Conservation (phyloP, 1,140 invertebrate species). For the Tyrophagus putrescentiae region DNA sequence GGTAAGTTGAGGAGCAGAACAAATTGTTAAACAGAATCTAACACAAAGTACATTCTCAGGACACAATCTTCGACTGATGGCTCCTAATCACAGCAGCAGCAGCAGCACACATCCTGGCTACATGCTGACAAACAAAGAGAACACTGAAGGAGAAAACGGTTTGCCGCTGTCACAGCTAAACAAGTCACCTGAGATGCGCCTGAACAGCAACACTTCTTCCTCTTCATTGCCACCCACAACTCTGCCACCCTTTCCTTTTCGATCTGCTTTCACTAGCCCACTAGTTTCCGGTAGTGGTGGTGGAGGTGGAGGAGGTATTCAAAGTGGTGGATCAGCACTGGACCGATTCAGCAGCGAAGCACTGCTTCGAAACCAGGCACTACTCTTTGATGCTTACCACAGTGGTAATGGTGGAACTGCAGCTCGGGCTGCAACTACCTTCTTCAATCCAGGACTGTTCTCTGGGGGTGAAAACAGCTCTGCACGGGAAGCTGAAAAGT, state of each 20-base stretch:
- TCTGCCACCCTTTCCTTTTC: background rate
- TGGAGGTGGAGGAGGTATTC: too few relatives aligned
- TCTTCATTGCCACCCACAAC: background rate
- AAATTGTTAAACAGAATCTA: too few relatives aligned
- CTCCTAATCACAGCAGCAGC: background rate
- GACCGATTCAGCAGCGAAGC: constrained; percentile 9
- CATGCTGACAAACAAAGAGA: background rate
- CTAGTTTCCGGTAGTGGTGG: too few relatives aligned
- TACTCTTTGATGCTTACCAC: constrained; percentile 9
- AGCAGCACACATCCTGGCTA: background rate
- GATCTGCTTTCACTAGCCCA: background rate
- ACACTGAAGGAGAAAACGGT: too few relatives aligned
- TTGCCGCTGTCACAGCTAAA: too few relatives aligned
- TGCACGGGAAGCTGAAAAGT: background rate
- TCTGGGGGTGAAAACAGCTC: background rate
- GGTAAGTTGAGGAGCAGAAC: constrained; percentile 5
- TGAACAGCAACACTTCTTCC: too few relatives aligned
- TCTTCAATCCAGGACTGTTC: background rate
- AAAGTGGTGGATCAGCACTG: background rate
- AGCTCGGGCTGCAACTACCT: background rate
- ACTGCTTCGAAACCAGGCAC: background rate
- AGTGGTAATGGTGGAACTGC: background rate
- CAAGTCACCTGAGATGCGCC: background rate
- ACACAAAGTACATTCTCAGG: background rate
- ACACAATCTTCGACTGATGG: background rate